Evolutionary conservation across 2,113 vertebrate genomes (phyloP).

Genomic region (Ammodramus savannarum): DNA sequence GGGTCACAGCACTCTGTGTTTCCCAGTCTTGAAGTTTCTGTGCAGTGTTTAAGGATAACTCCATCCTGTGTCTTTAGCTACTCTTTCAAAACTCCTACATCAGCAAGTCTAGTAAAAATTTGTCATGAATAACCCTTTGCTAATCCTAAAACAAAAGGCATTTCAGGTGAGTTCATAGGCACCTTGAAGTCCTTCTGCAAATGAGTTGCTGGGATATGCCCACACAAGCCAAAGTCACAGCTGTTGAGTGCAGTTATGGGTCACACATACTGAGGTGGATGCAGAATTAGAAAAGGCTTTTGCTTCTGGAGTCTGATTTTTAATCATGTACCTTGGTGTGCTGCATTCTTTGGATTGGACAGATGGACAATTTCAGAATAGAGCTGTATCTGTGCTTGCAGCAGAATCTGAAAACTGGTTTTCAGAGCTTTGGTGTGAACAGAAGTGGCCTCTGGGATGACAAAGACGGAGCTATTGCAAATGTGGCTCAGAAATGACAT

Average conservation of each 20-base stretch:
- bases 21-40: background rate
- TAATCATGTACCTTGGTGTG: background rate
- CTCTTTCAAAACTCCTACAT: background rate
- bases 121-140: background rate
- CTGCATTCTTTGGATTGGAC: background rate
- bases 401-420: background rate
- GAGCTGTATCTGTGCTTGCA: accelerated
- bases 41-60: background rate
- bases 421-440: background rate
- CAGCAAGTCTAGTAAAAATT: background rate
- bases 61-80: background rate
- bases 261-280: background rate
- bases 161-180: background rate
- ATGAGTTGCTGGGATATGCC: background rate
- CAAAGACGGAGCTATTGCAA: background rate
- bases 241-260: background rate
- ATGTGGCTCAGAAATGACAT: background rate
- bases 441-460: background rate
- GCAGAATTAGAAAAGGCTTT: background rate
- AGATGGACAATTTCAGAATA: background rate
- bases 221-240: background rate
- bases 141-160: background rate
- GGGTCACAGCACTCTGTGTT: background rate
- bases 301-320: background rate
- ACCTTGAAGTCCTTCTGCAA: background rate